Evolutionary conservation across 2,797 vertebrate genomes (phyloP).

Genomic region (Heliangelus exortis): DNA sequence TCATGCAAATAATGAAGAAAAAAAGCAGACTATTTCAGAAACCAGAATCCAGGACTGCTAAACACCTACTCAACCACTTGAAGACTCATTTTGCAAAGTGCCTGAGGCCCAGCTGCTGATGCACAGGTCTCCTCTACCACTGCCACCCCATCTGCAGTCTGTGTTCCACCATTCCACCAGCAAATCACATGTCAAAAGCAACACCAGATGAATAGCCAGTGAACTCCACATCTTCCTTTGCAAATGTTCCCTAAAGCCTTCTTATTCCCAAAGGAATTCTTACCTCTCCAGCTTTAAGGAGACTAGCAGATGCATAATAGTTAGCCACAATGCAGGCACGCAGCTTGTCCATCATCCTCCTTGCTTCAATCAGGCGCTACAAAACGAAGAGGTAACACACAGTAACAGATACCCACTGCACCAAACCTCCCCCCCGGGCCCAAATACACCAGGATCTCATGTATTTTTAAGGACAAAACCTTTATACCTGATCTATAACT

Average conservation of each 20-base stretch:
- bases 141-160: neutral
- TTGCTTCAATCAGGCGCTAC: slow-evolving; percentile 94
- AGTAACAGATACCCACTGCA: neutral
- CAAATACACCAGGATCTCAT: neutral
- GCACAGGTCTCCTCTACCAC: neutral
- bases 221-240: neutral
- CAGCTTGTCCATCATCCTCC: slow-evolving; percentile 99
- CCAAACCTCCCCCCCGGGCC: neutral
- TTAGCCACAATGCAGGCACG: slow-evolving; percentile 98
- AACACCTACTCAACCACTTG: neutral
- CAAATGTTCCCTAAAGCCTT: neutral
- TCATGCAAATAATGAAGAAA: neutral
- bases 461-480: neutral
- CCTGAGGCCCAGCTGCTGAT: neutral
- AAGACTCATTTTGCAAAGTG: neutral
- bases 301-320: slow-evolving; percentile 93
- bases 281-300: slow-evolving; percentile 92
- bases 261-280: neutral
- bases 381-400: slow-evolving; percentile 1
- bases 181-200: neutral
- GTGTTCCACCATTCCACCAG: neutral
- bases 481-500: slow-evolving; percentile 94
- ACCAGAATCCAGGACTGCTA: neutral
- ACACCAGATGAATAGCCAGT: neutral
- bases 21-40: neutral